Evolutionary conservation across 64 coral and sea anemone genomes (phyloP).

Genomic region (Anthopleura sola): DNA sequence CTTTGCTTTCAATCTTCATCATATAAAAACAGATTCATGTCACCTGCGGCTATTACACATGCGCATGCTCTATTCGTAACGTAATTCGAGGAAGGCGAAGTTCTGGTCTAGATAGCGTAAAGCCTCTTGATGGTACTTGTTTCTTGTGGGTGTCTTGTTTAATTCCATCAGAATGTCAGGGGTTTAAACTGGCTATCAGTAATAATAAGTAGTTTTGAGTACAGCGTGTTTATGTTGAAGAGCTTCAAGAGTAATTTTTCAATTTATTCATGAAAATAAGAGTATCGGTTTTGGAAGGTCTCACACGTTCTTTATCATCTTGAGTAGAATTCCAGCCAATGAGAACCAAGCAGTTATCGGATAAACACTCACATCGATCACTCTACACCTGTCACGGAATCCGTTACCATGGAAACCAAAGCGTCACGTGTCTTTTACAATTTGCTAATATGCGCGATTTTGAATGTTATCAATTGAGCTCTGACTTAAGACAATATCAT

Average conservation of each 20-base stretch:
- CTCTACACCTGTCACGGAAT: constrained; percentile 3
- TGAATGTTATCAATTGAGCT: neutral
- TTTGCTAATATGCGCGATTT: neutral
- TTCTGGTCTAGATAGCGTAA: neutral
- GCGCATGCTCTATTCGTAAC: neutral
- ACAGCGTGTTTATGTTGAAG: neutral
- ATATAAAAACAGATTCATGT: too few relatives aligned
- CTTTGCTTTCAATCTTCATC: neutral
- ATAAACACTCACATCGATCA: neutral
- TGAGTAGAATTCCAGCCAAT: neutral
- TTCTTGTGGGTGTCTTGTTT: neutral
- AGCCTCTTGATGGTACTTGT: neutral
- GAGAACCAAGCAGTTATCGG: neutral
- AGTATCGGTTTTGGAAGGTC: neutral
- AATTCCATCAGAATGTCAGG: neutral
- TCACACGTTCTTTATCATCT: neutral
- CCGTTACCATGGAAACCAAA: neutral
- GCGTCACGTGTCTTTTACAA: neutral
- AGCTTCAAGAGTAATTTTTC: neutral
- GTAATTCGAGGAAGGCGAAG: neutral
- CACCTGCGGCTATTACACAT: neutral
- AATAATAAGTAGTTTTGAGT: neutral
- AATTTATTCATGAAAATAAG: constrained; percentile 5
- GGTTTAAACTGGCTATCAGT: neutral
- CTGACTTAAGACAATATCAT: neutral